phyloP scores from a whole-genome alignment of 2,113 vertebrate species.

The Leucopternis melanops region DNA sequence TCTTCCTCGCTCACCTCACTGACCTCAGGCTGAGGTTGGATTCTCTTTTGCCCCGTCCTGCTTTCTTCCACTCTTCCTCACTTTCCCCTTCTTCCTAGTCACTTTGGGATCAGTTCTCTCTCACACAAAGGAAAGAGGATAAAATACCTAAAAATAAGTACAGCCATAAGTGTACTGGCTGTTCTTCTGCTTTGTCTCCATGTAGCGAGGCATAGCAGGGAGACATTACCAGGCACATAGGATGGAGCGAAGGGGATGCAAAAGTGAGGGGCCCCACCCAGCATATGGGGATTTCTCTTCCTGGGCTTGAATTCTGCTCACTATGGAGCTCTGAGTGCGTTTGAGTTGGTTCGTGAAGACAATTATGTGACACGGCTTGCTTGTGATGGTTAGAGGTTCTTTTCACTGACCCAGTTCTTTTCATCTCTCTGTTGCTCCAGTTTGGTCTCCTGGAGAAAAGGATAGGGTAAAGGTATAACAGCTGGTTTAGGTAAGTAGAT shows the following conservation, averaged over 20 bases:
- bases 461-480: background rate
- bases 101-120: background rate
- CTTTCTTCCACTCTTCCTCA: background rate
- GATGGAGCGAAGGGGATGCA: background rate
- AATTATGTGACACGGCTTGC: background rate
- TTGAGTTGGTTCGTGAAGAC: background rate
- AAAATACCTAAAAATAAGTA: background rate
- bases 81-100: background rate
- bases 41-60: background rate
- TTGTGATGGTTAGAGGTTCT: background rate
- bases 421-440: background rate
- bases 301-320: background rate
- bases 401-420: background rate
- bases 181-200: background rate
- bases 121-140: background rate
- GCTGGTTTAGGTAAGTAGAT: background rate
- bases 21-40: background rate
- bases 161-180: background rate
- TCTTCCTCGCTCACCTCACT: background rate
- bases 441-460: background rate
- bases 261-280: background rate
- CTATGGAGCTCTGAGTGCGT: background rate
- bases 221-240: background rate
- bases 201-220: rapidly evolving
- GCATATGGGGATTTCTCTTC: background rate